A percentile compares a stretch with the other conserved stretches of the same genome.
Evolutionary conservation across 2,113 vertebrate species (phyloP).

Genomic region (Balaeniceps rex): DNA sequence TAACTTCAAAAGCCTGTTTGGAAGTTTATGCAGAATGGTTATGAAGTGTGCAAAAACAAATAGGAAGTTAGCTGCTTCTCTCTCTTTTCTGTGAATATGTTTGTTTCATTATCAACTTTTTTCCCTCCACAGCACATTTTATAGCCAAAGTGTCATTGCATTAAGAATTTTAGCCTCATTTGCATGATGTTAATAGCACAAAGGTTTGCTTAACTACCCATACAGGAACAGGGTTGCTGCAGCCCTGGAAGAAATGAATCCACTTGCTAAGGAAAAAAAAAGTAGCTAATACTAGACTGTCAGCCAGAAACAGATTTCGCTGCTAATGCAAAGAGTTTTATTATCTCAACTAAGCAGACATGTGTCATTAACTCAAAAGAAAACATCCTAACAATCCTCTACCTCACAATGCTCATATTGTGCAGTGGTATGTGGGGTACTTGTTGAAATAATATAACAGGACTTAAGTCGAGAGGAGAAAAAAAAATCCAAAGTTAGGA

Average conservation of each 20-base stretch:
- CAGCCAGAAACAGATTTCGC: slow-evolving; percentile 45
- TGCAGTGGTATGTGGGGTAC: background rate
- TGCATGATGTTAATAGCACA: slow-evolving; percentile 40
- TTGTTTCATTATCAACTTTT: slow-evolving; percentile 33
- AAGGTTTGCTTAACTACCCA: slow-evolving; percentile 54
- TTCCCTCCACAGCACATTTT: slow-evolving; percentile 28
- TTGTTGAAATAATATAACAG: background rate
- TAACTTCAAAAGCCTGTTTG: slow-evolving; percentile 34
- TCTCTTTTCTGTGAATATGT: background rate
- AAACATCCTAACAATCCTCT: background rate
- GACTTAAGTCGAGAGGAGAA: background rate
- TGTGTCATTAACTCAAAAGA: slow-evolving; percentile 40
- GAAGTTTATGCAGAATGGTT: background rate
- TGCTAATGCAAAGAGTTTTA: slow-evolving; percentile 43
- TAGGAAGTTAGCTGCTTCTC: background rate
- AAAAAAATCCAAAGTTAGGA: background rate
- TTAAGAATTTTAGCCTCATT: slow-evolving; percentile 32
- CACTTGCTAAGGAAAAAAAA: background rate
- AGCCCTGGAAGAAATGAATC: slow-evolving; percentile 28
- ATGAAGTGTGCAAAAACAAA: slow-evolving; percentile 28
- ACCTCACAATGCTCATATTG: background rate
- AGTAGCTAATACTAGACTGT: slow-evolving; percentile 5
- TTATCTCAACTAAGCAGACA: slow-evolving; percentile 52
- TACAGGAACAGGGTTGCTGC: slow-evolving; percentile 31
- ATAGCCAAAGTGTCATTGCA: slow-evolving; percentile 8